phyloP scores from a whole-genome alignment of 2,797 vertebrate genomes.

The Acipenser oxyrinchus region DNA sequence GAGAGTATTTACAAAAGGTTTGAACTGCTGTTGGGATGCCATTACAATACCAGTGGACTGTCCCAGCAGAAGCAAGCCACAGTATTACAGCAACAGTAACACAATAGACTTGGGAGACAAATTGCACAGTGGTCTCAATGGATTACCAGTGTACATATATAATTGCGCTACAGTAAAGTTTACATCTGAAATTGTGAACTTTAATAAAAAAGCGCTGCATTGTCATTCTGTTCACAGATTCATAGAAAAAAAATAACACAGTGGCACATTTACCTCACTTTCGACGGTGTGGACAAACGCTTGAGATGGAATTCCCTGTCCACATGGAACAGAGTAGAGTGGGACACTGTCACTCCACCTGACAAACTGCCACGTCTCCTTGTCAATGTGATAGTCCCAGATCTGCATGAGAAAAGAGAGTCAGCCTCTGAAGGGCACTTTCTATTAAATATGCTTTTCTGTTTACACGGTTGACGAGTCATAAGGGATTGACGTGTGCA shows the following conservation, averaged over 20 bases:
- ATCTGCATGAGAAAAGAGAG: slow-evolving; percentile 29
- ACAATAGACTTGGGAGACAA: too few species aligned
- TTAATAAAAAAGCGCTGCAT: too few species aligned
- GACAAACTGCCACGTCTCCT: slow-evolving; percentile 37
- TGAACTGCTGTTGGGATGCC: too few species aligned
- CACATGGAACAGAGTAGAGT: slow-evolving; percentile 24
- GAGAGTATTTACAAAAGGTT: too few species aligned
- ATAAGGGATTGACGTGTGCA: slow-evolving; percentile 2
- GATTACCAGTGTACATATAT: too few species aligned
- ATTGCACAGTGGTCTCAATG: too few species aligned
- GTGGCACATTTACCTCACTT: slow-evolving; percentile 12
- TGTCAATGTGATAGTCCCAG: slow-evolving; percentile 38
- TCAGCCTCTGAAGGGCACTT: not conserved
- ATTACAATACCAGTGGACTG: too few species aligned
- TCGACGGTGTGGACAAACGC: slow-evolving; percentile 10
- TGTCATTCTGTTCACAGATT: not conserved
- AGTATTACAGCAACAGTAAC: too few species aligned
- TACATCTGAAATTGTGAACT: too few species aligned
- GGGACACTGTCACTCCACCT: slow-evolving; percentile 33
- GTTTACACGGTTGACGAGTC: not conserved
- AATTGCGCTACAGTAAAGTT: too few species aligned
- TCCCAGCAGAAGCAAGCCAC: too few species aligned
- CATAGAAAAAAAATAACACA: not conserved
- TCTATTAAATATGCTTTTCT: not conserved
- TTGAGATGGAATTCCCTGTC: slow-evolving; percentile 33